Evolutionary conservation across 2,888 invertebrate species (phyloP).

Genomic region (Galeopsomyia nigrocyanea): DNA sequence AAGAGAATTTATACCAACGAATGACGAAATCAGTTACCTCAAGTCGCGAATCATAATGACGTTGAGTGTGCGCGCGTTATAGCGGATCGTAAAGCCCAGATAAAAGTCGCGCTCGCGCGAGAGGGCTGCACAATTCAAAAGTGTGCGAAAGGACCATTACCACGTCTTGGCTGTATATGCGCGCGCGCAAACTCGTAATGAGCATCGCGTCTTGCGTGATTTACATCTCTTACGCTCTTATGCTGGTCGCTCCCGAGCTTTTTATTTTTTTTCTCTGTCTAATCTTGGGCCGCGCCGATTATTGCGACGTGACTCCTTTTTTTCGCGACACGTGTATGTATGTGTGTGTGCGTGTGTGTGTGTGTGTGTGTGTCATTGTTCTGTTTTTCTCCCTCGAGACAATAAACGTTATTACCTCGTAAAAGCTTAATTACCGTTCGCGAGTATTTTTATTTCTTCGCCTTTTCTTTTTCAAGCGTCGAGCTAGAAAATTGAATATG

Average conservation of each 20-base stretch:
- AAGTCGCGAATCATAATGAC: constrained; percentile 19
- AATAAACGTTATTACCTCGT: constrained; percentile 27
- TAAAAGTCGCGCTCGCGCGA: constrained; percentile 7
- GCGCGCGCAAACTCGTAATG: too few relatives aligned
- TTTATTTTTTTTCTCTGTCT: too few relatives aligned
- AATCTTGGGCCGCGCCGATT: too few relatives aligned
- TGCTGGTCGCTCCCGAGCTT: too few relatives aligned
- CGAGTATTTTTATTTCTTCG: too few relatives aligned
- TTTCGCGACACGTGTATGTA: too few relatives aligned
- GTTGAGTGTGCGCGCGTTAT: background rate
- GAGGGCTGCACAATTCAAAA: background rate
- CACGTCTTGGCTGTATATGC: background rate
- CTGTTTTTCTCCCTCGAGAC: constrained; percentile 3
- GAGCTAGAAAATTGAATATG: background rate
- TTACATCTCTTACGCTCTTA: too few relatives aligned
- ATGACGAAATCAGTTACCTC: constrained; percentile 26
- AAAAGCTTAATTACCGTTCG: constrained; percentile 2
- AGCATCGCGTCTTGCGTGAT: too few relatives aligned
- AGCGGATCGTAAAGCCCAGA: constrained; percentile 17
- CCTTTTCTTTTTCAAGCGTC: too few relatives aligned
- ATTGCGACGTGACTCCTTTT: too few relatives aligned
- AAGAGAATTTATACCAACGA: constrained; percentile 1
- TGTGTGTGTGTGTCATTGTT: constrained; percentile 20
- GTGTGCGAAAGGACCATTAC: constrained; percentile 1
- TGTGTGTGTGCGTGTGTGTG: too few relatives aligned